Base-by-base conservation (phyloP, 2,888 invertebrate species). In the Augochlorella aurata region DNA sequence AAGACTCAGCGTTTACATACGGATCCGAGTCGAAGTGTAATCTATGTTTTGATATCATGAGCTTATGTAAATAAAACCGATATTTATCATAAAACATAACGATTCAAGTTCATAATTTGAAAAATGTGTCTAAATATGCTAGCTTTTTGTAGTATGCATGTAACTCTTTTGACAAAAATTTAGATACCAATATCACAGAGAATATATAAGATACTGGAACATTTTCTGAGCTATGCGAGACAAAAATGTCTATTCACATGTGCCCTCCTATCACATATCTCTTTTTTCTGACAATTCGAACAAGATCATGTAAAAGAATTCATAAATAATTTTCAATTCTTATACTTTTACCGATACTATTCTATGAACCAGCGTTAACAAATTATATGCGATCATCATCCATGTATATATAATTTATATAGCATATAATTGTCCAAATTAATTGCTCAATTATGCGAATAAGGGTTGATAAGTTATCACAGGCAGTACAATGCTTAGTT, bases 1-100 rank as follows among this genome's bases (percentile, higher is more conserved):
- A 81, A 71, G 74, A 69, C 74, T 82, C 67, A 81, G 68, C 54
- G 12, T 76, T 76, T 63, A 71, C 58, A 70, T 77, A 79, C 38
- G 21, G 65, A 49, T 72, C 47, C 44, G 44, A 68, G 44, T 50
- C 76, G 65, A 82, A 73, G 21, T 49, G 65, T 78, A 74, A 65
- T 38, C n/a, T 79, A 73, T 50, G 50, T 45, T 52, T 38, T 68
- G 45, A 16, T 67, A 52, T 73, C 54, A 49, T 47, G 49, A 69
- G 38, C 70, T 69, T 73, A 76, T 49, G 76, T 75, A 49, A 21
- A 45, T 63, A 29, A 69, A 78, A 78, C 24, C 21, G 69, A 67
- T n/a, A 52, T 67, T 79, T 71, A 71, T 49, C 49, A 49, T 47
- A 21, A 50, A 70, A 70, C 68, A n/a, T 54, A 66, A 68, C 38